A percentile compares a stretch with the other conserved stretches of the same genome.
Conservation (phyloP, 1,140 invertebrate species). For the Tenebrio molitor region DNA sequence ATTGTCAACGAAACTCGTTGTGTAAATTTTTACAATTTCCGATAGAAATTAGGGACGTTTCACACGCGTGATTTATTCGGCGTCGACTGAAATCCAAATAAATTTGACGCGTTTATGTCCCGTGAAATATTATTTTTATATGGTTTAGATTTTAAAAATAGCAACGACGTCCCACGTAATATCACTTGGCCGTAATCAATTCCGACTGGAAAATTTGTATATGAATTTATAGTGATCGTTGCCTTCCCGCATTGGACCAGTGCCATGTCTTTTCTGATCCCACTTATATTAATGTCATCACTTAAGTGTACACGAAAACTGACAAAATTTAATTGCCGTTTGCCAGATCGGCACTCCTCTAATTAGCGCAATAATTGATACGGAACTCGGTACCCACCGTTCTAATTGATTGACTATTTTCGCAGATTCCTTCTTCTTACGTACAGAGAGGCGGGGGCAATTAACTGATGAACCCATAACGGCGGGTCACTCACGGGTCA, state of each 20-base stretch:
- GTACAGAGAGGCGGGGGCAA: not conserved
- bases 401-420: conserved; percentile 9
- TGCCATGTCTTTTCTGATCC: conserved; percentile 18
- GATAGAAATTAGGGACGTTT: conserved; percentile 2
- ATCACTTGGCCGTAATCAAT: conserved; percentile 30
- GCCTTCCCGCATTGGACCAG: conserved; percentile 8
- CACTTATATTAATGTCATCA: conserved; percentile 29
- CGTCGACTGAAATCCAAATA: not conserved
- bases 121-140: conserved; percentile 26
- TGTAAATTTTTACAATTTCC: not conserved
- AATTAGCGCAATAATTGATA: not conserved
- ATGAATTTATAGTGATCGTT: conserved; percentile 29
- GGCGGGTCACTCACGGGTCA: conserved; percentile 6
- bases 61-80: not conserved
- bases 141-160: conserved; percentile 25
- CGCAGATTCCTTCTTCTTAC: not conserved
- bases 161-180: not conserved
- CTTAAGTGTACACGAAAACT: conserved; percentile 25
- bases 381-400: not conserved
- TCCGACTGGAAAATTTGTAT: conserved; percentile 31
- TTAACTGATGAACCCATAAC: conserved; percentile 15
- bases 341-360: conserved; percentile 14
- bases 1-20: not conserved
- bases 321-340: conserved; percentile 21
- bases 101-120: conserved; percentile 27